A percentile compares a stretch with the other conserved stretches of the same genome.
phyloP scores from a whole-genome alignment of 2,888 invertebrate genomes.

The Neelides folsomi region DNA sequence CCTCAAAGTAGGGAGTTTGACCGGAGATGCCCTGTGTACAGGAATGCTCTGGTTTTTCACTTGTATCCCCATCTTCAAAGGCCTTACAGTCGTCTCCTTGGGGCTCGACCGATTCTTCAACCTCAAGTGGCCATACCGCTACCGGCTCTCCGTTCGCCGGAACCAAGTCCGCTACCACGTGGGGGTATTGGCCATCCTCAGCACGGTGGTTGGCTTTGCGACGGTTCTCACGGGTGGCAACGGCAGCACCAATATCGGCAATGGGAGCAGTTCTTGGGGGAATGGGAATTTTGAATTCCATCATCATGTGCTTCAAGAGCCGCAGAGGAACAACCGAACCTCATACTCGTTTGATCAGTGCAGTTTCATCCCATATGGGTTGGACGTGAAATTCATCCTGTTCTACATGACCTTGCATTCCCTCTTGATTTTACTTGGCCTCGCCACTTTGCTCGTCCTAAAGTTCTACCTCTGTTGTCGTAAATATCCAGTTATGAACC shows the following conservation, averaged over 20 bases:
- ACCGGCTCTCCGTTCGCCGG: conserved; percentile 21
- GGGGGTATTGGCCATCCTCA: conserved; percentile 20
- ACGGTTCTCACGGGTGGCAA: conserved; percentile 23
- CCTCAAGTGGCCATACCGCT: conserved; percentile 15
- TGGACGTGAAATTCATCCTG: conserved; percentile 24
- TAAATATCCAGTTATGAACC: too few relatives aligned
- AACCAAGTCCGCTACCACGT: conserved; percentile 22
- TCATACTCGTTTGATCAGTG: conserved; percentile 25
- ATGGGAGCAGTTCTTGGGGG: too few relatives aligned
- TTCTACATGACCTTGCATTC: conserved; percentile 24
- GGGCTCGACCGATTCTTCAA: conserved; percentile 24
- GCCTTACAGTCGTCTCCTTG: conserved; percentile 21
- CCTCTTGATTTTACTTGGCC: conserved; percentile 9
- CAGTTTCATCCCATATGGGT: conserved; percentile 25
- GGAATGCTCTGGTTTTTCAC: conserved; percentile 27
- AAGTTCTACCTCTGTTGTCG: too few relatives aligned
- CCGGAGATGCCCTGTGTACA: conserved; percentile 24
- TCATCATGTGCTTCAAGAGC: too few relatives aligned
- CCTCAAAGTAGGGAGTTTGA: conserved; percentile 19
- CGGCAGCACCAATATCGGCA: too few relatives aligned
- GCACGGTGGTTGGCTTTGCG: conserved; percentile 22
- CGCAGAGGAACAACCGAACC: too few relatives aligned
- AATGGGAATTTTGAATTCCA: not conserved
- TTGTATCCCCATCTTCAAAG: conserved; percentile 23
- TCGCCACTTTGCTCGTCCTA: too few relatives aligned